phyloP scores from a whole-genome alignment of 2,888 invertebrate species.

The Axea sp. region DNA sequence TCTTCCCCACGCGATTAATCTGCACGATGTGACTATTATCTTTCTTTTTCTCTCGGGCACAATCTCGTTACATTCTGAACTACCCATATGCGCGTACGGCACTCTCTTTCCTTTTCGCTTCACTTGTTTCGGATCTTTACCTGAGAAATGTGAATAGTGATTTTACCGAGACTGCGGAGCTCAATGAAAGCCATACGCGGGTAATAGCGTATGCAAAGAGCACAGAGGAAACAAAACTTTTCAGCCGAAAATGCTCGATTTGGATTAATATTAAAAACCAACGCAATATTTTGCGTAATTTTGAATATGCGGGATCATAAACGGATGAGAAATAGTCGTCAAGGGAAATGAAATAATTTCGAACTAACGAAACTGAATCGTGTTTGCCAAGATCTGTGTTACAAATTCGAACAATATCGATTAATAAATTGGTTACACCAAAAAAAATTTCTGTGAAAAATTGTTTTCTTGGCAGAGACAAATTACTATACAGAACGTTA shows the following conservation, averaged over 20 bases:
- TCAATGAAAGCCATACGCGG: conserved; percentile 39
- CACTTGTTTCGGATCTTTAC: conserved; percentile 57
- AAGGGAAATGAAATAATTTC: conserved; percentile 5
- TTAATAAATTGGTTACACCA: neutral
- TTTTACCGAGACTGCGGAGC: conserved; percentile 47
- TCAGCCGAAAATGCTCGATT: conserved; percentile 9
- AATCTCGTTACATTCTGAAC: conserved; percentile 52
- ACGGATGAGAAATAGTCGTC: conserved; percentile 5
- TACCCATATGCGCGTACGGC: conserved; percentile 35
- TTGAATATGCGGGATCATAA: no score
- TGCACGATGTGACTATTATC: conserved; percentile 54
- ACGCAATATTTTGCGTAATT: conserved; percentile 18
- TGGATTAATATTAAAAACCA: conserved; percentile 30
- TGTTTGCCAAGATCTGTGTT: neutral
- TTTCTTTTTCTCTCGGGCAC: conserved; percentile 59
- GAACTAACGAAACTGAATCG: neutral
- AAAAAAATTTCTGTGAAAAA: no score
- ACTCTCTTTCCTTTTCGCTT: conserved; percentile 60
- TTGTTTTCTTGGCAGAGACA: no score
- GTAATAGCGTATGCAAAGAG: conserved; percentile 39
- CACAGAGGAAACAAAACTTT: conserved; percentile 6
- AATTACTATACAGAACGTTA: no score
- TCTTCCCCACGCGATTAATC: conserved; percentile 51
- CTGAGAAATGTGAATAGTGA: conserved; percentile 55
- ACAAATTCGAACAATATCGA: neutral